These are phyloP conservation scores for Spodoptera frugiperda DNA, from an alignment of 1,140 invertebrate species.

Conservation along the genomic window DNA sequence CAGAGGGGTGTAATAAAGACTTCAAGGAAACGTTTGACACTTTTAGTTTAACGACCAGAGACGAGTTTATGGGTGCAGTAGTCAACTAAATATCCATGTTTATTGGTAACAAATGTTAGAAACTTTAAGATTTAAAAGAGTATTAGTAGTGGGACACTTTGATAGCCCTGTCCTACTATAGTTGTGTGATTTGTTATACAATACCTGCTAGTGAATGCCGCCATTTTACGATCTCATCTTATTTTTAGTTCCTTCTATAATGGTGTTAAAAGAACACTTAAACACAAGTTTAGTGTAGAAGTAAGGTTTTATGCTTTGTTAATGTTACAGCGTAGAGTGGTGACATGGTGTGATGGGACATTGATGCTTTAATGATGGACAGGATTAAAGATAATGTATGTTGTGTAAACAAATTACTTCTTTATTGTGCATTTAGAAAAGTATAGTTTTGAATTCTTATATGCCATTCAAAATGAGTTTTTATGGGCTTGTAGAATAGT, in stretches of 20 bases:
- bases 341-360: neutral
- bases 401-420: too few relatives aligned
- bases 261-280: neutral
- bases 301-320: constrained; percentile 2
- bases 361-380: too few relatives aligned
- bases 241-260: constrained; percentile 25
- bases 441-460: too few relatives aligned
- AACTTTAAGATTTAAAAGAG: constrained; percentile 5
- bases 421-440: too few relatives aligned
- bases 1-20: constrained; percentile 24
- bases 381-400: too few relatives aligned
- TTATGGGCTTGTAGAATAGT: too few relatives aligned
- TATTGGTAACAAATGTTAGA: constrained; percentile 31
- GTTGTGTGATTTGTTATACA: constrained; percentile 15
- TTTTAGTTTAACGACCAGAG: constrained; percentile 14
- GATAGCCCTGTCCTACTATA: neutral
- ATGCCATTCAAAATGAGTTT: too few relatives aligned
- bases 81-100: constrained; percentile 34
- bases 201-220: neutral
- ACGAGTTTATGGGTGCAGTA: constrained; percentile 22
- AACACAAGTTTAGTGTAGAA: neutral
- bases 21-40: constrained; percentile 40
- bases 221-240: constrained; percentile 3
- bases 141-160: constrained; percentile 21
- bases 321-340: neutral